phyloP scores from a whole-genome alignment of 2,888 invertebrate genomes.

The Ophion ventricosus region DNA sequence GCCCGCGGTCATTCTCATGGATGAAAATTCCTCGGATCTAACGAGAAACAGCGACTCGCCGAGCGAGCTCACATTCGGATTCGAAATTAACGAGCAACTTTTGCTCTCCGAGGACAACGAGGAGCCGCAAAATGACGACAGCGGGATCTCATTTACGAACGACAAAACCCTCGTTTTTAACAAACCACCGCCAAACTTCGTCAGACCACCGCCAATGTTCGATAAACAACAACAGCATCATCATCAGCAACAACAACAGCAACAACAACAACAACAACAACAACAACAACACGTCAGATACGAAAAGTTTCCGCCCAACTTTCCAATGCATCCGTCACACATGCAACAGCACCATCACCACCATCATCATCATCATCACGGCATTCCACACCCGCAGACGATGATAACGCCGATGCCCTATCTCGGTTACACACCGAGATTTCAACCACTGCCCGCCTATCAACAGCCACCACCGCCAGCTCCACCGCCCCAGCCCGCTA shows the following conservation, averaged over 20 bases:
- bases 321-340: constrained; percentile 73
- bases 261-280: constrained; percentile 48
- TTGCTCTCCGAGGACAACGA: constrained; percentile 83
- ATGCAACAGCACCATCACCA: constrained; percentile 69
- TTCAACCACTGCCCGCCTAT: constrained; percentile 69
- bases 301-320: constrained; percentile 73
- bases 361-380: constrained; percentile 60
- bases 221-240: constrained; percentile 71
- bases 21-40: constrained; percentile 82
- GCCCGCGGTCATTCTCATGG: constrained; percentile 90
- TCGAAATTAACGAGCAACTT: constrained; percentile 90
- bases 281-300: constrained; percentile 69
- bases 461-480: constrained; percentile 51
- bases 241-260: constrained; percentile 49
- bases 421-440: constrained; percentile 75
- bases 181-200: constrained; percentile 75
- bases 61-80: constrained; percentile 91
- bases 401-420: constrained; percentile 77
- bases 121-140: constrained; percentile 68
- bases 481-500: constrained; percentile 71
- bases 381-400: constrained; percentile 69
- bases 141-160: constrained; percentile 68
- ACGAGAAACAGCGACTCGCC: constrained; percentile 82
- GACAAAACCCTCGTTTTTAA: constrained; percentile 69
- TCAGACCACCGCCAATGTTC: constrained; percentile 74